phyloP scores from a whole-genome alignment of 92 coral and sea anemone genomes.

The Palythoa heliodiscus region DNA sequence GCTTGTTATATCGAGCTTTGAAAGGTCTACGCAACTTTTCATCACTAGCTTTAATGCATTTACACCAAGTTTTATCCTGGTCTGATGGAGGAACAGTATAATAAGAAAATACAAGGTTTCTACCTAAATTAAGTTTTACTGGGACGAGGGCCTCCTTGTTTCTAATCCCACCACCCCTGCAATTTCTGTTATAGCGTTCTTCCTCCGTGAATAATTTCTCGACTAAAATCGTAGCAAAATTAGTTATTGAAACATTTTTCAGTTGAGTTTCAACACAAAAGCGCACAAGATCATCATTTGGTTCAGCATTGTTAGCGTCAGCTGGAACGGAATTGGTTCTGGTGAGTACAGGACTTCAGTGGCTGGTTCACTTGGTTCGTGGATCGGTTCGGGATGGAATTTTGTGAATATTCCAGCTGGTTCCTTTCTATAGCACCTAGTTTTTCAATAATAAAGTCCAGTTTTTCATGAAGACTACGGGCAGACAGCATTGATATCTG shows the following conservation, averaged over 20 bases:
- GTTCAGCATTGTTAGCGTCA: constrained; percentile 7
- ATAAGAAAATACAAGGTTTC: constrained; percentile 20
- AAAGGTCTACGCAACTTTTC: constrained; percentile 43
- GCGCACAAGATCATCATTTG: background rate
- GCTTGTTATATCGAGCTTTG: constrained; percentile 31
- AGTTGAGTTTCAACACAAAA: constrained; percentile 10
- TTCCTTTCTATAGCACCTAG: constrained; percentile 1
- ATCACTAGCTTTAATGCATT: constrained; percentile 42
- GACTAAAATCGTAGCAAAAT: constrained; percentile 28
- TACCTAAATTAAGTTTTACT: background rate
- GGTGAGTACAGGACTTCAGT: constrained; percentile 7
- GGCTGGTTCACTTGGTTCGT: background rate
- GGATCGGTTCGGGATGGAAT: constrained; percentile 3
- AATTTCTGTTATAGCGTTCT: constrained; percentile 7
- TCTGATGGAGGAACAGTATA: constrained; percentile 27
- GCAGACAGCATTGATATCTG: background rate
- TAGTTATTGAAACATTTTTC: background rate
- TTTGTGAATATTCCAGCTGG: constrained; percentile 2
- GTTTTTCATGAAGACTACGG: background rate
- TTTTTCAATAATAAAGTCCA: constrained; percentile 4
- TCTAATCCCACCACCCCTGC: background rate
- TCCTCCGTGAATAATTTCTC: constrained; percentile 5
- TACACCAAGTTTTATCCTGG: constrained; percentile 16
- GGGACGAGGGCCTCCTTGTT: constrained; percentile 33
- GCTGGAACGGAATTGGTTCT: constrained; percentile 2